phyloP scores from a whole-genome alignment of 2,113 vertebrate genomes.

The Lasiurus borealis region DNA sequence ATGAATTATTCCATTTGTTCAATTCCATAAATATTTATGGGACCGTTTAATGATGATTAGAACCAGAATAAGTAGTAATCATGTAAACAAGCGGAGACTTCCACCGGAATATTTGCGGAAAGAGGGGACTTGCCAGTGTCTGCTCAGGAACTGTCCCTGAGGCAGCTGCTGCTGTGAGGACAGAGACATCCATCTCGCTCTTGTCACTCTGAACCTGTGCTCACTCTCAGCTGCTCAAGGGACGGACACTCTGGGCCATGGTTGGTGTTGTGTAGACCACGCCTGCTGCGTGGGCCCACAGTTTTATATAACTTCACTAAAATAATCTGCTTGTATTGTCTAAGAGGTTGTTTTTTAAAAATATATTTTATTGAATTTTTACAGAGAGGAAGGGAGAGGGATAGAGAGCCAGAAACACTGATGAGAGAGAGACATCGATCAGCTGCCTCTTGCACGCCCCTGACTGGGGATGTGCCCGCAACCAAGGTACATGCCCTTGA shows the following conservation, averaged over 20 bases:
- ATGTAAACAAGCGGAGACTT: neutral
- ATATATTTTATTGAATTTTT: too few species aligned
- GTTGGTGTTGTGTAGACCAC: neutral
- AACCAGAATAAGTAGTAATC: neutral
- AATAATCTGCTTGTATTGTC: too few species aligned
- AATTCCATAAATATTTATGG: constrained; percentile 53
- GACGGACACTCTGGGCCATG: too few species aligned
- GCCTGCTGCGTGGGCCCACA: neutral
- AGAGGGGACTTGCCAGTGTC: too few species aligned
- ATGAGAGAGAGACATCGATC: too few species aligned
- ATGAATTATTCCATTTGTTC: constrained; percentile 41
- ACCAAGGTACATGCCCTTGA: too few species aligned
- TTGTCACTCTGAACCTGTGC: too few species aligned
- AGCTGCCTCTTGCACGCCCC: too few species aligned
- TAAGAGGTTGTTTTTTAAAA: neutral
- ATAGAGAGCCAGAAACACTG: too few species aligned
- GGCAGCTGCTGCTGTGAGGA: neutral
- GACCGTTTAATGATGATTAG: constrained; percentile 10
- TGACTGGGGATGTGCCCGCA: too few species aligned
- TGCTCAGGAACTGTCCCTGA: rapidly evolving
- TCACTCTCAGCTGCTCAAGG: neutral
- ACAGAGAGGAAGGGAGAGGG: too few species aligned
- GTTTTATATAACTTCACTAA: neutral
- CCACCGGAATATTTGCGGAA: neutral
- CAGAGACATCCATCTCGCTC: neutral